These are phyloP conservation scores for Cliona cf. orientalis DNA, from an alignment of 37 sponge, comb jelly and placozoan genomes.

Conservation along the genomic window DNA sequence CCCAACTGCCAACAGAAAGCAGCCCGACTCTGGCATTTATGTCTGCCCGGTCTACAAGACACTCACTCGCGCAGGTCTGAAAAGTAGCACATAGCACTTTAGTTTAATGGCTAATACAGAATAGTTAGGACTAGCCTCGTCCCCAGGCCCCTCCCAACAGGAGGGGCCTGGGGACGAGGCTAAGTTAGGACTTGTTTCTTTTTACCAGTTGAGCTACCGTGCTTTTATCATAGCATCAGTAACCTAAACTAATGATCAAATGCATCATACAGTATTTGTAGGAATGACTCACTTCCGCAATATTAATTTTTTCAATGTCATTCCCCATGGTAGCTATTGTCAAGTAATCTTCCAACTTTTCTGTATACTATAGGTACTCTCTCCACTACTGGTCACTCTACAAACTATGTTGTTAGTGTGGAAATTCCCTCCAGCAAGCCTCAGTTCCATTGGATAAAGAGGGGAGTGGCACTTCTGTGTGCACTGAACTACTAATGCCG, in stretches of 20 bases:
- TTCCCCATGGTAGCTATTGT: neutral
- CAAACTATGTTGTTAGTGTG: slow-evolving; percentile 87
- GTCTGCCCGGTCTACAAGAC: slow-evolving; percentile 99
- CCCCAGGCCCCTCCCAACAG: too few relatives aligned
- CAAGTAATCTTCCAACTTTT: neutral
- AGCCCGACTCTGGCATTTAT: slow-evolving; percentile 84
- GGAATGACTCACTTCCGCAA: neutral
- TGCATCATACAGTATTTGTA: too few relatives aligned
- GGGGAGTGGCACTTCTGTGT: slow-evolving; percentile 89
- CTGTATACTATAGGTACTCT: slow-evolving; percentile 60
- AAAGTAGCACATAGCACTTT: neutral
- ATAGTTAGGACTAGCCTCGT: too few relatives aligned
- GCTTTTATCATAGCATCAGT: too few relatives aligned
- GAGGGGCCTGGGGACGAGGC: too few relatives aligned
- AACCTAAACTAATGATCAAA: too few relatives aligned
- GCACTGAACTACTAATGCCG: slow-evolving; percentile 89
- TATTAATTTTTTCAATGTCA: neutral
- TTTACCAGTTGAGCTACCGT: too few relatives aligned
- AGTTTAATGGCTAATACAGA: too few relatives aligned
- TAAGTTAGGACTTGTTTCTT: too few relatives aligned
- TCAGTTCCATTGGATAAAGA: slow-evolving; percentile 93
- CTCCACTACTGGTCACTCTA: slow-evolving; percentile 88
- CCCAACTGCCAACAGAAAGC: slow-evolving; percentile 84
- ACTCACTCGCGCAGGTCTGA: slow-evolving; percentile 91
- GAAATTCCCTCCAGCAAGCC: slow-evolving; percentile 80